phyloP scores from a whole-genome alignment of 1,140 invertebrate genomes.

The Phthorimaea operculella region DNA sequence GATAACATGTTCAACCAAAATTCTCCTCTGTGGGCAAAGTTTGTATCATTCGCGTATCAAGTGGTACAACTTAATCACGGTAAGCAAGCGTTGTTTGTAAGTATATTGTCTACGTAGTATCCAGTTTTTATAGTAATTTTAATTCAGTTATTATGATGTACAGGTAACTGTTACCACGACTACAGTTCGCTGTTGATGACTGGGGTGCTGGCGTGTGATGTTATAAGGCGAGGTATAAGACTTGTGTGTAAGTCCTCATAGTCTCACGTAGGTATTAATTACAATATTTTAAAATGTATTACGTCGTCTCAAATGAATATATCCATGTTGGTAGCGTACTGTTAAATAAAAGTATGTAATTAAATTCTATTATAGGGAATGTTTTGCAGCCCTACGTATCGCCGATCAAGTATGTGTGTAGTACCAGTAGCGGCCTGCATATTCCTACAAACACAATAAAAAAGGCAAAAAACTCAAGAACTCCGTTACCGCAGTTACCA shows the following conservation, averaged over 20 bases:
- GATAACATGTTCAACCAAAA: too few relatives aligned
- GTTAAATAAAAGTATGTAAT: slow-evolving; percentile 15
- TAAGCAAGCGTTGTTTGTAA: slow-evolving; percentile 17
- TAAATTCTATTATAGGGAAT: slow-evolving; percentile 62
- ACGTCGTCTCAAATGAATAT: background rate
- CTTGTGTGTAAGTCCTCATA: slow-evolving; percentile 43
- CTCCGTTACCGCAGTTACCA: too few relatives aligned
- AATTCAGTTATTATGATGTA: background rate
- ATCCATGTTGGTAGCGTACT: background rate
- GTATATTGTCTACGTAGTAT: too few relatives aligned
- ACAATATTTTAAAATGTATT: background rate
- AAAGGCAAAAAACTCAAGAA: too few relatives aligned
- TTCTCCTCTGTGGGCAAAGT: slow-evolving; percentile 32
- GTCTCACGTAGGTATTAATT: background rate
- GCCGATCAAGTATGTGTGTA: slow-evolving; percentile 32
- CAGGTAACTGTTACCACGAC: slow-evolving; percentile 55
- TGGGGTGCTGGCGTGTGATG: slow-evolving; percentile 46
- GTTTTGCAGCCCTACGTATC: slow-evolving; percentile 62
- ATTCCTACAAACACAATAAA: too few relatives aligned
- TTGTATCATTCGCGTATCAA: slow-evolving; percentile 51
- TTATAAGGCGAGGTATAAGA: slow-evolving; percentile 37
- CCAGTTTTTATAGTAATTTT: too few relatives aligned
- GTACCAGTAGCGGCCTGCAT: background rate
- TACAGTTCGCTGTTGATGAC: slow-evolving; percentile 51
- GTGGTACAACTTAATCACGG: slow-evolving; percentile 44